phyloP scores from a whole-genome alignment of 2,888 invertebrate genomes.

The Athripsodes cinereus region DNA sequence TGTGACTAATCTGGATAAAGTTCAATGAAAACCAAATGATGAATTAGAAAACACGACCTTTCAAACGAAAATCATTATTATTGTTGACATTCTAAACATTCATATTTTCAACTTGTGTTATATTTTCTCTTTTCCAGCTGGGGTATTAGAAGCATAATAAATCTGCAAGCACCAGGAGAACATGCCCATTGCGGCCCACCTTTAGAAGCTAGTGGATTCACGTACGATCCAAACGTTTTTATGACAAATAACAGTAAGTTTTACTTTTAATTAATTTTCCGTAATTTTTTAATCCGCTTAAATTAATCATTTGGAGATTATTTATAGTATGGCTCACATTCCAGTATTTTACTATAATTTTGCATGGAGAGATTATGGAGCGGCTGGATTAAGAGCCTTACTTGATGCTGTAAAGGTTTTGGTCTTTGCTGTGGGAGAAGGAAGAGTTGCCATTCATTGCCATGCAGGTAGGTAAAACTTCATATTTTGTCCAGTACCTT shows the following conservation, averaged over 20 bases:
- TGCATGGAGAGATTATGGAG: conserved; percentile 80
- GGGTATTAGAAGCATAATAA: conserved; percentile 77
- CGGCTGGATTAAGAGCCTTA: conserved; percentile 67
- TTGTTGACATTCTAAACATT: too few species aligned
- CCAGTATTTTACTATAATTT: conserved; percentile 89
- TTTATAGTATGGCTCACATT: too few species aligned
- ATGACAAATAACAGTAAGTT: conserved; percentile 79
- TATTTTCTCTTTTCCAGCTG: conserved; percentile 56
- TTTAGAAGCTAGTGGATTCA: conserved; percentile 71
- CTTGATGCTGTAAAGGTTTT: conserved; percentile 88
- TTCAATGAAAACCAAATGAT: too few species aligned
- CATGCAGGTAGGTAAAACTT: conserved; percentile 75
- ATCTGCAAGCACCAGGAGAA: conserved; percentile 78
- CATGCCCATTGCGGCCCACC: conserved; percentile 81
- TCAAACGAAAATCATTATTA: too few species aligned
- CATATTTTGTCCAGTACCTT: too few species aligned
- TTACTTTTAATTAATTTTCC: neutral
- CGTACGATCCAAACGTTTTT: conserved; percentile 76
- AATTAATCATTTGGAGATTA: too few species aligned
- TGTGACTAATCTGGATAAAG: too few species aligned
- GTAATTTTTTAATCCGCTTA: too few species aligned
- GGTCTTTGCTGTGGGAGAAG: conserved; percentile 75
- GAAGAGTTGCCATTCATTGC: conserved; percentile 80
- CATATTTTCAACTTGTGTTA: too few species aligned
- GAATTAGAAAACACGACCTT: too few species aligned